A percentile compares a stretch with the other conserved stretches of the same genome.
These are phyloP conservation scores for Pristionchus japonicus DNA, from an alignment of 2,888 invertebrate genomes.

Conservation along the genomic window DNA sequence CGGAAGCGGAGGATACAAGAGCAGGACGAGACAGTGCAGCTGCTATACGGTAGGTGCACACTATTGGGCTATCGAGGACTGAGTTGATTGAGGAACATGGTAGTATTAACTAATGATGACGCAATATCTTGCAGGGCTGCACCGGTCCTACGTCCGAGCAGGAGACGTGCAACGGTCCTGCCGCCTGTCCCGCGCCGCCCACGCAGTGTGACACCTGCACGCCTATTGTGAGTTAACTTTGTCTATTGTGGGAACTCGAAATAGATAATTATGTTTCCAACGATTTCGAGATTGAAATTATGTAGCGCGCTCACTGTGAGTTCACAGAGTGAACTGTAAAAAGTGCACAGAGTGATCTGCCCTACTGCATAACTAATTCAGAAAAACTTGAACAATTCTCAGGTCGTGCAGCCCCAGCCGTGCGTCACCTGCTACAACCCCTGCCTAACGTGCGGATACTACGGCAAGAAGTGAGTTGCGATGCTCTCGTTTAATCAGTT, in stretches of 20 bases:
- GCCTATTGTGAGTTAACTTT: neutral
- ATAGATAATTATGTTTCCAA: too few relatives aligned
- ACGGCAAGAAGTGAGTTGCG: slow-evolving; percentile 33
- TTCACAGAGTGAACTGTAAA: too few relatives aligned
- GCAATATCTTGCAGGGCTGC: slow-evolving; percentile 21
- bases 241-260: too few relatives aligned
- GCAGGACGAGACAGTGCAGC: slow-evolving; percentile 43
- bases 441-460: slow-evolving; percentile 38
- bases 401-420: neutral
- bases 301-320: too few relatives aligned
- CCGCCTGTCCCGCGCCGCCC: slow-evolving; percentile 3
- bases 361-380: too few relatives aligned
- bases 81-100: neutral
- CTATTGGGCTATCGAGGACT: neutral
- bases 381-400: too few relatives aligned
- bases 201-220: neutral
- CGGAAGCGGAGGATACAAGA: slow-evolving; percentile 45
- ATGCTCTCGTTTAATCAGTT: neutral
- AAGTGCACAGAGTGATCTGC: too few relatives aligned
- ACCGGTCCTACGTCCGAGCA: slow-evolving; percentile 40
- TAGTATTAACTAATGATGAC: neutral
- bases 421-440: slow-evolving; percentile 46
- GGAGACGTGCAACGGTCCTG: slow-evolving; percentile 19
- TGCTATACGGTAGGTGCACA: slow-evolving; percentile 39
- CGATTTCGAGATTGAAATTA: too few relatives aligned